A percentile compares a stretch with the other conserved stretches of the same genome.
These are phyloP conservation scores for Cheilinus undulatus DNA, from an alignment of 2,113 vertebrate genomes.

Conservation along the genomic window DNA sequence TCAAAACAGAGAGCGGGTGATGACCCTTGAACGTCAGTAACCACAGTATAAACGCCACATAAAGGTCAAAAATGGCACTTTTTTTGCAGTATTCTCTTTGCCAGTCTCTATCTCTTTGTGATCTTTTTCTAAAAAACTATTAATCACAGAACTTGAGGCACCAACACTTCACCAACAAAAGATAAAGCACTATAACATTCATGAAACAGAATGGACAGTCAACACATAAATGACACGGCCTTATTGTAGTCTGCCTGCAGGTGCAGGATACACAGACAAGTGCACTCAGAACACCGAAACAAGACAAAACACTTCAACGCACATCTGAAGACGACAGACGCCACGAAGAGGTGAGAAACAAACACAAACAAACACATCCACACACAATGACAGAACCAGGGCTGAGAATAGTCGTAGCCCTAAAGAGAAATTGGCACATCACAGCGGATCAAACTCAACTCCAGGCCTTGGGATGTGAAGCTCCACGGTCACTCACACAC, in stretches of 20 bases:
- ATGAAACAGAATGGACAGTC: not conserved
- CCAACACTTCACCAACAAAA: too few species aligned
- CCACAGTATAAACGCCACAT: too few species aligned
- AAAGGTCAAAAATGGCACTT: slow-evolving; percentile 8
- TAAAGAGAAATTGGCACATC: slow-evolving; percentile 47
- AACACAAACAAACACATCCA: slow-evolving; percentile 8
- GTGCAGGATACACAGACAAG: slow-evolving; percentile 17
- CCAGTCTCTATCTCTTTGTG: too few species aligned
- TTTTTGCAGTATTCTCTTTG: too few species aligned
- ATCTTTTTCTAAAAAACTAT: not conserved
- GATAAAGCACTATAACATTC: not conserved
- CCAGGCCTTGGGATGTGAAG: slow-evolving; percentile 4
- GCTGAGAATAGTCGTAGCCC: slow-evolving; percentile 37
- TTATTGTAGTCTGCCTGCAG: slow-evolving; percentile 11
- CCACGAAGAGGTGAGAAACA: slow-evolving; percentile 3
- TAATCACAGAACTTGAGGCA: not conserved
- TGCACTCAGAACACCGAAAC: slow-evolving; percentile 4
- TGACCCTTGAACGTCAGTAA: too few species aligned
- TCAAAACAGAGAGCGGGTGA: too few species aligned
- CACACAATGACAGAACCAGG: slow-evolving; percentile 4
- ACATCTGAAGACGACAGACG: not conserved
- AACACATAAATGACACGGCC: slow-evolving; percentile 6
- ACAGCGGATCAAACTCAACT: slow-evolving; percentile 54
- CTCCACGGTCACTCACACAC: not conserved
- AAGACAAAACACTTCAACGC: not conserved